Evolutionary conservation across 1,140 invertebrate species (phyloP).

Genomic region (Stenopsyche tienmushanensis): DNA sequence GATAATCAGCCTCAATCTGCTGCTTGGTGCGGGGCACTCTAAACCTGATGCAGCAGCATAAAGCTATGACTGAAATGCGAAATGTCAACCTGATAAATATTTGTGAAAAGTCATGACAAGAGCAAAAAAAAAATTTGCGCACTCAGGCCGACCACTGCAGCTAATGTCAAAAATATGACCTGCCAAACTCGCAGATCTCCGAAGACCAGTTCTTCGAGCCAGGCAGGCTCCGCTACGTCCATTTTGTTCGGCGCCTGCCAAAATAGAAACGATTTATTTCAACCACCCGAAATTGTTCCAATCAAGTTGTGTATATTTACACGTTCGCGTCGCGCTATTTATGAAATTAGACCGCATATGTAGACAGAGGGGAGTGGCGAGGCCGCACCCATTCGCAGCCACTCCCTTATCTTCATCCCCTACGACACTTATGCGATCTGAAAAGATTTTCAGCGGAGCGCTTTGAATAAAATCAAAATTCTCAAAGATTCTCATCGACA

Average conservation of each 20-base stretch:
- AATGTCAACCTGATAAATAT: too few species aligned
- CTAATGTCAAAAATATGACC: conserved; percentile 62
- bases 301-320: too few species aligned
- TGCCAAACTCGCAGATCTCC: conserved; percentile 65
- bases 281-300: neutral
- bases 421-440: too few species aligned
- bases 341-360: neutral
- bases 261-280: neutral
- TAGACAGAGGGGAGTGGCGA: neutral
- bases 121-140: conserved; percentile 43
- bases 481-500: too few species aligned
- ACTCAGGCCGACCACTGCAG: conserved; percentile 57
- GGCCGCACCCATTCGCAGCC: neutral
- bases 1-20: conserved; percentile 89
- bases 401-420: neutral
- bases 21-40: conserved; percentile 88
- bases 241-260: conserved; percentile 34
- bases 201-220: conserved; percentile 60
- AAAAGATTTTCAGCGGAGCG: too few species aligned
- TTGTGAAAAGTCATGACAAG: too few species aligned
- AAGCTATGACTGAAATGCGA: conserved; percentile 63
- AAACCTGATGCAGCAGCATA: conserved; percentile 85
- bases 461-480: too few species aligned
- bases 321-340: too few species aligned
- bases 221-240: conserved; percentile 56